These are phyloP conservation scores for Prochilodus magdalenae DNA, from an alignment of 2,113 vertebrate species.

Conservation along the genomic window DNA sequence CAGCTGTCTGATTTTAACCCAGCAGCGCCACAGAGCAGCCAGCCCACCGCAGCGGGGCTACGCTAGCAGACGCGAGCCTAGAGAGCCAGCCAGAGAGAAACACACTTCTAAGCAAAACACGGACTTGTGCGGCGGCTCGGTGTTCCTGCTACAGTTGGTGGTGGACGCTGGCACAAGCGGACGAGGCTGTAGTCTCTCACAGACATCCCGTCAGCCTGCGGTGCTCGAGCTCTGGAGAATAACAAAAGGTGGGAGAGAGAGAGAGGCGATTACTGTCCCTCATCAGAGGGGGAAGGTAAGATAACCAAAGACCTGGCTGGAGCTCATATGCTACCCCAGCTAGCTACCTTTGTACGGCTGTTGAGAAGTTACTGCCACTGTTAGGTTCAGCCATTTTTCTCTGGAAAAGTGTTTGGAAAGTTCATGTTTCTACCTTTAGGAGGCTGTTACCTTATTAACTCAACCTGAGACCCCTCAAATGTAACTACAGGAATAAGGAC, in stretches of 20 bases:
- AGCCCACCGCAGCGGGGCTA: too few relatives aligned
- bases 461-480: background rate
- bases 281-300: conserved; percentile 30
- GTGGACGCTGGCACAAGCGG: background rate
- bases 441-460: background rate
- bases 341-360: background rate
- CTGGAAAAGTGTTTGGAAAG: background rate
- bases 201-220: background rate
- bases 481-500: too few relatives aligned
- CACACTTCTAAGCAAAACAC: background rate
- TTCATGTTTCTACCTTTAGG: background rate
- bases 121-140: background rate
- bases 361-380: background rate
- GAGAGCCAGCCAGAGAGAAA: background rate
- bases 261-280: conserved; percentile 13
- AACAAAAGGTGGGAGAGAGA: conserved; percentile 22
- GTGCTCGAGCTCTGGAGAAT: background rate
- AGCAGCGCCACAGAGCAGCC: background rate
- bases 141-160: background rate
- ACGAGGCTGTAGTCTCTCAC: background rate
- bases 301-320: background rate
- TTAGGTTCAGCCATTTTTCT: conserved; percentile 11
- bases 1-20: conserved; percentile 8
- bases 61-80: background rate
- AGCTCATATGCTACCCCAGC: background rate